Evolutionary conservation across 2,797 vertebrate species (phyloP).

Genomic region (Meriones psammophilus): DNA sequence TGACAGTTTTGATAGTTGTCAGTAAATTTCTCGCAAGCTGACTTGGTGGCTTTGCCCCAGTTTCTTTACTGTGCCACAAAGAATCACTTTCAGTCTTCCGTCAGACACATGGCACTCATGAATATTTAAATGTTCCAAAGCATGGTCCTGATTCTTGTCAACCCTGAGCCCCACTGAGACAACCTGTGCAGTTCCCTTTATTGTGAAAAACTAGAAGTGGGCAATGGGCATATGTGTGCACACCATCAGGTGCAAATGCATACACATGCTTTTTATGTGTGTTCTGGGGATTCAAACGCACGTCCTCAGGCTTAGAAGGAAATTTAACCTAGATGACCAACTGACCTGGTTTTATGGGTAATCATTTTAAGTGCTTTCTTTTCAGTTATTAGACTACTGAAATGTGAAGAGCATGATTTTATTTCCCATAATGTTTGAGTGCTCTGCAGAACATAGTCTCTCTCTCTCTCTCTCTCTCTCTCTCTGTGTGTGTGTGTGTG

Average conservation of each 20-base stretch:
- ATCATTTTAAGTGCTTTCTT: slow-evolving; percentile 39
- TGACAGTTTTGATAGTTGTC: slow-evolving; percentile 53
- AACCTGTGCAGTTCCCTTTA: slow-evolving; percentile 9
- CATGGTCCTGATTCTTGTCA: slow-evolving; percentile 15
- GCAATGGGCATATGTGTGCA: background rate
- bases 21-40: slow-evolving; percentile 32
- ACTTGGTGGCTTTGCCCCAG: background rate
- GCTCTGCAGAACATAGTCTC: background rate
- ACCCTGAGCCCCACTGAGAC: background rate
- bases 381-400: background rate
- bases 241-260: background rate
- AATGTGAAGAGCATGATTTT: slow-evolving; percentile 1
- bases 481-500: background rate
- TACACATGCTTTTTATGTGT: background rate
- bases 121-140: slow-evolving; percentile 59
- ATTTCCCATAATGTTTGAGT: slow-evolving; percentile 34
- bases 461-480: no score
- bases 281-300: background rate
- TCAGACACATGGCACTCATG: background rate
- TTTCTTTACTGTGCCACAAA: background rate
- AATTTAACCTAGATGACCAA: background rate
- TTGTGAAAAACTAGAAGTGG: background rate
- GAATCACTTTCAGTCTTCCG: background rate
- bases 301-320: background rate
- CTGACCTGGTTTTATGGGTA: background rate